phyloP scores from a whole-genome alignment of 2,888 invertebrate genomes.

The Nomada fucata region DNA sequence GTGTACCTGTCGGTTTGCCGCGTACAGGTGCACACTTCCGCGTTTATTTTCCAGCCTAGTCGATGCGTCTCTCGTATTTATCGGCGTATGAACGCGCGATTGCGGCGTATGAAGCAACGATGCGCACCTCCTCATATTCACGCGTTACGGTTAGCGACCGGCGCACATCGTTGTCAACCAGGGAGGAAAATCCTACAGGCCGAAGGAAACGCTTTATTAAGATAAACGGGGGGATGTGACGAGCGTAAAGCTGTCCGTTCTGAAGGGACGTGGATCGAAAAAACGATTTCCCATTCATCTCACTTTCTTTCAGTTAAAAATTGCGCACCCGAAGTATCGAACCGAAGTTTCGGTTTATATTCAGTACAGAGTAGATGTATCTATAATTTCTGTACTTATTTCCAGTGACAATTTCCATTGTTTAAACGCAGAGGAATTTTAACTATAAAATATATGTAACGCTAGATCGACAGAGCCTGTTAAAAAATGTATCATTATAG shows the following conservation, averaged over 20 bases:
- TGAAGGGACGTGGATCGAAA: too few relatives aligned
- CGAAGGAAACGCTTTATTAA: constrained; percentile 30
- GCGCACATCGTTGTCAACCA: constrained; percentile 3
- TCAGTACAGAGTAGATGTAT: too few relatives aligned
- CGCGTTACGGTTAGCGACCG: constrained; percentile 17
- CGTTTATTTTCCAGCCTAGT: constrained; percentile 54
- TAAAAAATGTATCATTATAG: too few relatives aligned
- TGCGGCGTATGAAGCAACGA: constrained; percentile 5
- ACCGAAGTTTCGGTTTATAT: too few relatives aligned
- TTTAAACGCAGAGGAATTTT: too few relatives aligned
- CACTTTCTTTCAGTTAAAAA: too few relatives aligned
- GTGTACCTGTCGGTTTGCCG: constrained; percentile 46
- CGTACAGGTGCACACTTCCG: constrained; percentile 13
- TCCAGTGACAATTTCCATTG: too few relatives aligned
- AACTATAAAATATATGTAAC: too few relatives aligned
- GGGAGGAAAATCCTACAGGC: constrained; percentile 11
- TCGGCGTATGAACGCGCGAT: constrained; percentile 20
- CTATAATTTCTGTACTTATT: too few relatives aligned
- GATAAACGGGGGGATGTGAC: constrained; percentile 9
- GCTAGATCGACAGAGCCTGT: too few relatives aligned
- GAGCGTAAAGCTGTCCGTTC: background rate
- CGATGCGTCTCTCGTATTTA: constrained; percentile 16
- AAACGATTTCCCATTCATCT: too few relatives aligned
- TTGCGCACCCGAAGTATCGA: too few relatives aligned
- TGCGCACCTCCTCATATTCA: constrained; percentile 7